These are phyloP conservation scores for Myotis planiceps DNA, from an alignment of 2,797 vertebrate genomes.

Conservation along the genomic window DNA sequence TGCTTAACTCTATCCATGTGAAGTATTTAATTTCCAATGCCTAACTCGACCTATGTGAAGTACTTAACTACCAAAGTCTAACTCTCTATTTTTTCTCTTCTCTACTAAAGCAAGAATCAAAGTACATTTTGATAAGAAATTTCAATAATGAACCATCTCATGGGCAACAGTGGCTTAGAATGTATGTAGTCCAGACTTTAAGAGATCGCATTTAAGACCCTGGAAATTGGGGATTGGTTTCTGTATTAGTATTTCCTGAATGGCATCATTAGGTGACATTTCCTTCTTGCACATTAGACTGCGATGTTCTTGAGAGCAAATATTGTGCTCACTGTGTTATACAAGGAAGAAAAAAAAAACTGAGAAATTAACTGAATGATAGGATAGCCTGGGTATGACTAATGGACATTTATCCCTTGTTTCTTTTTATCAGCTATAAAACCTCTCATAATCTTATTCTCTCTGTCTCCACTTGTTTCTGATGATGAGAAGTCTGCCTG, in stretches of 20 bases:
- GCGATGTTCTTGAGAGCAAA: background rate
- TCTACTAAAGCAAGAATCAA: background rate
- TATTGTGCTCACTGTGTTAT: background rate
- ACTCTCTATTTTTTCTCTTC: background rate
- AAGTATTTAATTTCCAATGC: background rate
- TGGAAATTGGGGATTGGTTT: background rate
- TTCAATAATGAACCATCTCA: background rate
- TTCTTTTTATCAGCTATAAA: background rate
- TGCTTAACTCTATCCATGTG: no score
- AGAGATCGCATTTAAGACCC: background rate
- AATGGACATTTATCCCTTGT: background rate
- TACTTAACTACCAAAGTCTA: background rate
- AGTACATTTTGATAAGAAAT: background rate
- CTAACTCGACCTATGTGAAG: background rate
- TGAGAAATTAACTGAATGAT: background rate
- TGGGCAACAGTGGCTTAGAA: background rate
- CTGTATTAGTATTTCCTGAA: background rate
- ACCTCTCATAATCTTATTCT: background rate
- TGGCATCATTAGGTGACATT: background rate
- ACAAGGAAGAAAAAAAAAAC: background rate
- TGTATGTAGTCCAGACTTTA: background rate
- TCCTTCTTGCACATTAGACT: background rate
- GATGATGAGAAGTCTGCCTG: conserved; percentile 36
- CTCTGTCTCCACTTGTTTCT: background rate
- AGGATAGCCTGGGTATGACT: background rate